Base-by-base conservation (phyloP, 2,888 invertebrate species). In the Lasioglossum marginatum region DNA sequence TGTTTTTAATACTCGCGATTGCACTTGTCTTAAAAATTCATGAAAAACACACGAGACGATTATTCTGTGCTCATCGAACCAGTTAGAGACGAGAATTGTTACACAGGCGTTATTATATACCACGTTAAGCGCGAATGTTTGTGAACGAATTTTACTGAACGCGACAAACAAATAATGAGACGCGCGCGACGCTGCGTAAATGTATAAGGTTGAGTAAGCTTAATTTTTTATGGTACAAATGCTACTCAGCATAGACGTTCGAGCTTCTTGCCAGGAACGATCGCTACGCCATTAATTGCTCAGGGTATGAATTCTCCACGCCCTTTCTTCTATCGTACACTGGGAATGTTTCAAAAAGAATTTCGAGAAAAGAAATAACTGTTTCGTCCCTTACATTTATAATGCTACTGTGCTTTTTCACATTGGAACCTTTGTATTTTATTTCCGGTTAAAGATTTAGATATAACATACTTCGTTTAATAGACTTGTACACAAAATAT, bases 221-320 rank as follows among this genome's bases (percentile, higher is more conserved):
- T 87, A 89, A 88, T 90, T 90, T 90, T 90, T 86, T 90, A 90
- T 90, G 90, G 88, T 90, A 88, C 89, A 90, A 90, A 89, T 73
- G 87, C 88, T 90, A 88, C 79, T 85, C 89, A 86, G 82, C 82
- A 86, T 90, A 87, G 81, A 89, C 83, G 77, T 86, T 89, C 84
- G 84, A 87, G 88, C 87, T 88, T 86, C 81, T 90, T 82, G 87
- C 84, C 88, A 88, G 83, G 82, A 83, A 89, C 84, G 74, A 81
- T 89, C 77, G 82, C 83, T 88, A 86, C 86, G 90, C 82, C 85
- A 85, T 90, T 90, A 83, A 88, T 83, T 90, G 79, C 88, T 90
- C 88, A 89, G 89, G 89, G 82, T 89, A 87, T 78, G 72, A 85
- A 74, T 83, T 86, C 74, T 79, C 48, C 31, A 73, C 78, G 43